phyloP scores from a whole-genome alignment of 2,888 invertebrate genomes.

The Scrobipalpa atriplicella region DNA sequence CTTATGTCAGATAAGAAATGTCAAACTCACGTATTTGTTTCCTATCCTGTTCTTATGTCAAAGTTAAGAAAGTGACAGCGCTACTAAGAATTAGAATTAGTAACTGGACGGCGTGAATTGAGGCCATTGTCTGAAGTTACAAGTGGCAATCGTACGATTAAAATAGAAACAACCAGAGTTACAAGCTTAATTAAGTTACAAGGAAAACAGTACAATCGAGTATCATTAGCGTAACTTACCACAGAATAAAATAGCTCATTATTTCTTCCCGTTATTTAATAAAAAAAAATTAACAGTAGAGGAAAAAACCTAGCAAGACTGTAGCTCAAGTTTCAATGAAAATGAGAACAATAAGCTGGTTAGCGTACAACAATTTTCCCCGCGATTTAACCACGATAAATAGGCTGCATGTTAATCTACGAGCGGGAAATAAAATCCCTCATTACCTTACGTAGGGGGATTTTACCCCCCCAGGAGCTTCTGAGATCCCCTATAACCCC shows the following conservation, averaged over 20 bases:
- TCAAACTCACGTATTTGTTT: too few relatives aligned
- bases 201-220: not conserved
- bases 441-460: constrained; percentile 27
- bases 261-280: too few relatives aligned
- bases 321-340: not conserved
- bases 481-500: constrained; percentile 13
- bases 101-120: too few relatives aligned
- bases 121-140: too few relatives aligned
- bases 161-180: too few relatives aligned
- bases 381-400: constrained; percentile 23
- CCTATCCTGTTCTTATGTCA: too few relatives aligned
- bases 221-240: not conserved
- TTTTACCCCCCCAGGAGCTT: constrained; percentile 16
- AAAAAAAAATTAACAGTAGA: not conserved
- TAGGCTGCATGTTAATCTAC: constrained; percentile 25
- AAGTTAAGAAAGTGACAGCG: too few relatives aligned
- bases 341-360: constrained; percentile 5
- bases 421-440: constrained; percentile 28
- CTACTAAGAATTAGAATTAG: too few relatives aligned
- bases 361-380: constrained; percentile 6
- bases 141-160: too few relatives aligned
- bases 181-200: too few relatives aligned
- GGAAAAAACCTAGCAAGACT: not conserved
- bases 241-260: not conserved
- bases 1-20: too few relatives aligned